A percentile compares a stretch with the other conserved stretches of the same genome.
These are phyloP conservation scores for human (Homo sapiens) DNA, from an alignment of 2,113 vertebrate genomes.

Conservation along the genomic window DNA sequence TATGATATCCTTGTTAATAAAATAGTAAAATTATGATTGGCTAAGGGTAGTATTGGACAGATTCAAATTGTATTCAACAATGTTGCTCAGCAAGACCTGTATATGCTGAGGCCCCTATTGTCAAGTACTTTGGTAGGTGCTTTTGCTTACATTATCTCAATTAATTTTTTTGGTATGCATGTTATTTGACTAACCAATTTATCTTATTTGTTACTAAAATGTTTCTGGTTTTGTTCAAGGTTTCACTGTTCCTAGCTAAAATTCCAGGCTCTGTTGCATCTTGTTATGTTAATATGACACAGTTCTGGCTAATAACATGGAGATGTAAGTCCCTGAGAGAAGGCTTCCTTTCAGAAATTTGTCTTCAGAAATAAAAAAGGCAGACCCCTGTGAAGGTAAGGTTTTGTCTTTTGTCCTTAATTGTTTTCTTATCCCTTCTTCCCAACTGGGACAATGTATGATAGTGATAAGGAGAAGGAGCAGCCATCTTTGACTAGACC, in stretches of 20 bases:
- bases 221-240: background rate
- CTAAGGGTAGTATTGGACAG: background rate
- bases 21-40: background rate
- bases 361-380: background rate
- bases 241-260: background rate
- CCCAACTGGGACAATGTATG: background rate
- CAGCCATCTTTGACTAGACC: background rate
- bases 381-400: background rate
- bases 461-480: background rate
- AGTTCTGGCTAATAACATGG: background rate
- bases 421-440: background rate
- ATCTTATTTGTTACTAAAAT: background rate
- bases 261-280: background rate
- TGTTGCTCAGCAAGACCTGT: background rate
- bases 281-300: background rate
- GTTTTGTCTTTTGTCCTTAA: background rate
- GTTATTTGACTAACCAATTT: background rate
- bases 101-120: background rate
- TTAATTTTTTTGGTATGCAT: background rate
- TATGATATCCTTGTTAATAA: background rate
- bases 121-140: background rate
- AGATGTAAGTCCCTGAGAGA: background rate
- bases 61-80: background rate
- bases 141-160: background rate
- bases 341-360: background rate